Base-by-base conservation (phyloP, 2,797 vertebrate species). In the Aldrovandia affinis region DNA sequence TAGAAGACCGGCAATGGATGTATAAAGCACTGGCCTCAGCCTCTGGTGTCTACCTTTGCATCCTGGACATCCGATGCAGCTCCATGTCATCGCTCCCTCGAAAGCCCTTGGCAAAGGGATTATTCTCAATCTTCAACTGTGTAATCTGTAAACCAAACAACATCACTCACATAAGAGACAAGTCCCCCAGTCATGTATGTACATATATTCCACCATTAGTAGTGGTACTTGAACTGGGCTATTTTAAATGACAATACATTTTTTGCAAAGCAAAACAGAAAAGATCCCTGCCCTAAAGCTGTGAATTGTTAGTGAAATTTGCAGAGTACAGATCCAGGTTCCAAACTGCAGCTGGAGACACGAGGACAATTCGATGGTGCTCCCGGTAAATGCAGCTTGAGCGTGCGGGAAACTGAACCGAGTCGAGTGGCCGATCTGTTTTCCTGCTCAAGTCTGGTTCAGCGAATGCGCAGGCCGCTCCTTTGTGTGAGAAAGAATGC, bases 21-120 rank as follows among this genome's bases (percentile, higher is more conserved):
- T 65, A 12, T 39, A 39, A 39, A 73, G 68, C 63, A 14, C 10
- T 73, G 42, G 73, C n/a, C 47, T 54, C n/a, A 93, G 87, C 85
- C 93, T 93, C 82, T 80, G 33, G 78, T 33, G 39, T 20, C 14
- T 63, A 97, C 96, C 96, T 97, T 88, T 96, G 96, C 92, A 96
- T 96, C 63, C 96, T 92, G 47, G 97, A 97, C 97, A 98, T 97
- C 81, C 97, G 96, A 88, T 98, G 98, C 50, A 98, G 93, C 88
- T 99, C 97, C 90, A 98, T 97, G 91, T 99, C 98, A 0, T 99
- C 98, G 0, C 97, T 98, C 88, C 98, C 98, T 44, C 98, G 95
- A 94, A 99, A 99, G 59, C 98, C 98, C 90, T 99, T 99, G 0
- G 98, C 98, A 6, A 99, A 99, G 22, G 98, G 98, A 83, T 99